These are phyloP conservation scores for Scaptomyza graminum DNA, from an alignment of 1,140 invertebrate genomes.

Conservation along the genomic window DNA sequence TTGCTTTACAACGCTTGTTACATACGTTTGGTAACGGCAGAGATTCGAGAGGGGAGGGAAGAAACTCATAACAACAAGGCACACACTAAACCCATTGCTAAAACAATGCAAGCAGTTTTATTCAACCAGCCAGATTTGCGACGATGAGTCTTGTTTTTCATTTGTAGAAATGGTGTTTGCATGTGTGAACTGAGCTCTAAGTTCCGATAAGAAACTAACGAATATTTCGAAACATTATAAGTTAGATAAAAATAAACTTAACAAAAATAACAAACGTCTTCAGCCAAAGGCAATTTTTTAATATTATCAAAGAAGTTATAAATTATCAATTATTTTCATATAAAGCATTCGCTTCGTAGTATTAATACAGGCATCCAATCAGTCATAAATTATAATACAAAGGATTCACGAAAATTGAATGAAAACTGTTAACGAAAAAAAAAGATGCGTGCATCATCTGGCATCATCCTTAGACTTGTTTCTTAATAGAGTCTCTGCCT, in stretches of 20 bases:
- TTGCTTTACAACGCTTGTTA: constrained; percentile 62
- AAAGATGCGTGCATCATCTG: constrained; percentile 51
- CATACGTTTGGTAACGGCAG: constrained; percentile 22
- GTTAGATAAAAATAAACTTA: neutral
- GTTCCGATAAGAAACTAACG: too few species aligned
- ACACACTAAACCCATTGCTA: constrained; percentile 30
- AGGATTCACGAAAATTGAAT: neutral
- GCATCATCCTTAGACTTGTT: neutral
- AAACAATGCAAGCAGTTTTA: constrained; percentile 61
- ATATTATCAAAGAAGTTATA: too few species aligned
- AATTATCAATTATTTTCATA: too few species aligned
- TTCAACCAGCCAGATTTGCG: constrained; percentile 11
- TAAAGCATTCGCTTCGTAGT: too few species aligned
- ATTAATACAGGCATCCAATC: neutral
- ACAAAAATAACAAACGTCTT: too few species aligned
- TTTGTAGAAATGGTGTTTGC: constrained; percentile 38
- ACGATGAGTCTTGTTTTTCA: constrained; percentile 24
- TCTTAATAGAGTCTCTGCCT: constrained; percentile 1
- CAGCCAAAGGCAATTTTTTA: too few species aligned
- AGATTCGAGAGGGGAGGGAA: constrained; percentile 21
- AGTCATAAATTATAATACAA: constrained; percentile 5
- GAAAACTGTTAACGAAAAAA: neutral
- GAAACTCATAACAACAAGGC: constrained; percentile 44
- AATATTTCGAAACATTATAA: too few species aligned
- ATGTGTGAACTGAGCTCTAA: too few species aligned